Conservation (phyloP, 2,113 vertebrate species). For the rabbit (Oryctolagus cuniculus) region mOryCun1.1 NC_091438.1:74878501-74879000, state of each 20-base stretch:
- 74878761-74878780: background rate
- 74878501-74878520: conserved; percentile 37
- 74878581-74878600: background rate
- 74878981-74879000: background rate
- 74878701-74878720: background rate
- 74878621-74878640: background rate
- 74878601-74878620: conserved; percentile 8
- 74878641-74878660: background rate
- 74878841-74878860: background rate
- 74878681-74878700: background rate
- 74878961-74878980: background rate
- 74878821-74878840: background rate
- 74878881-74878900: background rate
- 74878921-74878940: background rate
- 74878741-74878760: background rate
- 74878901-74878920: background rate
- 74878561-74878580: background rate
- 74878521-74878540: conserved; percentile 50
- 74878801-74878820: background rate
- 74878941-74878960: background rate
- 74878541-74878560: conserved; percentile 63
- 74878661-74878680: background rate
- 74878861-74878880: background rate
- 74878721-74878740: background rate
- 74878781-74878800: background rate